These are phyloP conservation scores for Varroa destructor DNA, from an alignment of 1,140 invertebrate species.

Conservation along the genomic window DNA sequence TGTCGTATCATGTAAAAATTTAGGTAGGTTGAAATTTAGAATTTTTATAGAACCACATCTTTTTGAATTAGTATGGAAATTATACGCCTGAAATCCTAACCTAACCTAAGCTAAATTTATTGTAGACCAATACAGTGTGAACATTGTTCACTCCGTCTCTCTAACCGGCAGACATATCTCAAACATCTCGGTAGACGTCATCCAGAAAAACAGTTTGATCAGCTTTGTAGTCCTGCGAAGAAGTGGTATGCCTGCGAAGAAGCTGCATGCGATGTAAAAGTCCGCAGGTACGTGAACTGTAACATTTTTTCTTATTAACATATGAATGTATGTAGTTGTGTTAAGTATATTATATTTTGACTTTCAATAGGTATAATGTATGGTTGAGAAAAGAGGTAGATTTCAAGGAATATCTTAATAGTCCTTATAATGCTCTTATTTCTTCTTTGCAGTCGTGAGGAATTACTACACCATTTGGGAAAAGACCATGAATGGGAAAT, in stretches of 20 bases:
- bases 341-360: too few relatives aligned
- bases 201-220: slow-evolving; percentile 10
- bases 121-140: background rate
- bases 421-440: too few relatives aligned
- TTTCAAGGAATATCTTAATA: too few relatives aligned
- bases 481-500: slow-evolving; percentile 25
- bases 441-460: background rate
- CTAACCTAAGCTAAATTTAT: too few relatives aligned
- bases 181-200: slow-evolving; percentile 10
- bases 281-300: background rate
- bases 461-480: slow-evolving; percentile 7
- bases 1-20: too few relatives aligned
- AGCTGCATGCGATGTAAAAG: background rate
- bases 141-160: background rate
- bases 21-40: too few relatives aligned
- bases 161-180: slow-evolving; percentile 26
- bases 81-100: too few relatives aligned
- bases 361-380: too few relatives aligned
- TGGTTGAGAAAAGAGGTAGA: too few relatives aligned
- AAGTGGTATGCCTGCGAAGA: slow-evolving; percentile 15
- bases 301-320: background rate
- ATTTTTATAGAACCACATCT: too few relatives aligned
- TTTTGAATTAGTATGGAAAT: too few relatives aligned
- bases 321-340: too few relatives aligned
- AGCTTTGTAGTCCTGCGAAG: background rate